Percentiles rank a stretch among this genome's conserved stretches.
Evolutionary conservation across 2,888 invertebrate species (phyloP).

Genomic region (Hypena proboscidalis): DNA sequence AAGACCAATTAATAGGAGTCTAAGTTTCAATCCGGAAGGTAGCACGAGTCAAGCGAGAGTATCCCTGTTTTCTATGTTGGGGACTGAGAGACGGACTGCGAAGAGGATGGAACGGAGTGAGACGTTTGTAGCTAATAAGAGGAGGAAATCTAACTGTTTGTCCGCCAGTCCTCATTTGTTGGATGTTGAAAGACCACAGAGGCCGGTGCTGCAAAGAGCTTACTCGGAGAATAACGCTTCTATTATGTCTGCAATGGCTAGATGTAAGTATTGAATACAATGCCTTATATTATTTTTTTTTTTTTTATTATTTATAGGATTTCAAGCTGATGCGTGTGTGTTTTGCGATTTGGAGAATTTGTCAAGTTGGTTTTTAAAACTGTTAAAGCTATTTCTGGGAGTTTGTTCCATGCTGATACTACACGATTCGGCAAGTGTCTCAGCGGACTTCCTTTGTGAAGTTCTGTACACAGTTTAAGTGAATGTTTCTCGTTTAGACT

Average conservation of each 20-base stretch:
- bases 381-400: too few species aligned
- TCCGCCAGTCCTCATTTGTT: constrained; percentile 29
- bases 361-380: too few species aligned
- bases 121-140: constrained; percentile 67
- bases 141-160: constrained; percentile 54
- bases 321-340: too few species aligned
- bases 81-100: constrained; percentile 57
- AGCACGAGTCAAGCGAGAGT: constrained; percentile 58
- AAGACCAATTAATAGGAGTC: constrained; percentile 58
- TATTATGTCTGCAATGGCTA: constrained; percentile 89
- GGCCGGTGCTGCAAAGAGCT: constrained; percentile 85
- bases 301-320: not conserved
- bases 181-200: constrained; percentile 29
- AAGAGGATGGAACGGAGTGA: constrained; percentile 88
- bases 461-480: too few species aligned
- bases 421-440: too few species aligned
- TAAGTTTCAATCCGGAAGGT: constrained; percentile 67
- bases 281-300: not conserved
- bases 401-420: too few species aligned
- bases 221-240: constrained; percentile 92
- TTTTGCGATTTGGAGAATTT: too few species aligned
- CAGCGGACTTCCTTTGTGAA: too few species aligned
- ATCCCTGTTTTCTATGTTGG: constrained; percentile 62
- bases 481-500: too few species aligned
- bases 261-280: constrained; percentile 78